phyloP scores from a whole-genome alignment of 2,797 vertebrate species.

The Liasis olivaceus region DNA sequence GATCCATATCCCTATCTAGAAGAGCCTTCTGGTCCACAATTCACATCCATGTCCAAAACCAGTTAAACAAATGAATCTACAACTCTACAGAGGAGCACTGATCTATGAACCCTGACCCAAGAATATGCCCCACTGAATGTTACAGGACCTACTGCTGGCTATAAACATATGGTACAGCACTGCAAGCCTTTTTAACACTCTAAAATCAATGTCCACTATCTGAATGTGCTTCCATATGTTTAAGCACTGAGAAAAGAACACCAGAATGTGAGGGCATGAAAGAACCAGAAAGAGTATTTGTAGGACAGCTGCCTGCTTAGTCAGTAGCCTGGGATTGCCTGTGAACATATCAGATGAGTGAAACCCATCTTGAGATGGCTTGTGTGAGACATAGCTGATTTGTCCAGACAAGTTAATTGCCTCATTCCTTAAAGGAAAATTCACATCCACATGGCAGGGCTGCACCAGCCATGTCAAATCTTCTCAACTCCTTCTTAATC shows the following conservation, averaged over 20 bases:
- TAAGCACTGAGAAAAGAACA: neutral
- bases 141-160: neutral
- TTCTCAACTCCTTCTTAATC: constrained; percentile 19
- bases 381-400: accelerated
- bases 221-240: neutral
- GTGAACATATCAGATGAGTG: neutral
- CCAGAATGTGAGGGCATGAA: neutral
- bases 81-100: constrained; percentile 15
- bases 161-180: neutral
- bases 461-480: neutral
- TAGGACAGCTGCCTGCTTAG: neutral
- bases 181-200: neutral
- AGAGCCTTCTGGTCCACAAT: neutral
- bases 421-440: neutral
- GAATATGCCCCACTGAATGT: neutral
- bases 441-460: neutral
- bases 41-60: neutral
- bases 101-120: neutral
- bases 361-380: neutral
- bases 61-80: neutral
- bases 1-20: neutral
- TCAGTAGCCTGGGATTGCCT: neutral
- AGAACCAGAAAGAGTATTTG: constrained; percentile 10
- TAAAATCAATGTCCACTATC: neutral
- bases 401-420: neutral